phyloP scores from a whole-genome alignment of 1,140 invertebrate genomes.

The Spodoptera frugiperda region DNA sequence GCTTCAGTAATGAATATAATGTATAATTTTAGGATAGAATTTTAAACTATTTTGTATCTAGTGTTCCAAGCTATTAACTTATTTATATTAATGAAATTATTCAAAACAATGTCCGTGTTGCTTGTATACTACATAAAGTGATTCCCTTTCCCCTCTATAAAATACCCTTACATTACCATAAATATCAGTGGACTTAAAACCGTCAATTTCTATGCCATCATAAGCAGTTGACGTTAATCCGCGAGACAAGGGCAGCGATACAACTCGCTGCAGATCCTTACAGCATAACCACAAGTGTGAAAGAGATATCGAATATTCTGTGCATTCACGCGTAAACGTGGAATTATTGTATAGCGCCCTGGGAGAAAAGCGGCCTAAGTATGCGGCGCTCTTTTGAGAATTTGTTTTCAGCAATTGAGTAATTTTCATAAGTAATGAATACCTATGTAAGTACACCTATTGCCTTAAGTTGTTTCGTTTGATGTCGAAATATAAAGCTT shows the following conservation, averaged over 20 bases:
- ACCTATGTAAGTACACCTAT: background rate
- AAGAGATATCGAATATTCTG: constrained; percentile 77
- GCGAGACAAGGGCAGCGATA: constrained; percentile 65
- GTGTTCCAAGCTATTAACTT: background rate
- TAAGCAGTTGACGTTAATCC: constrained; percentile 79
- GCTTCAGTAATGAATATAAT: background rate
- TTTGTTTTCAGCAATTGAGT: constrained; percentile 23
- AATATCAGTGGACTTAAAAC: constrained; percentile 67
- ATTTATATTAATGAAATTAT: background rate
- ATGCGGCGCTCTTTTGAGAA: constrained; percentile 38
- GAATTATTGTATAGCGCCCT: constrained; percentile 70
- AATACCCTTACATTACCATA: constrained; percentile 63
- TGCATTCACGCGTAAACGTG: constrained; percentile 80
- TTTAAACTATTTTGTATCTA: background rate
- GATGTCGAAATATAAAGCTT: constrained; percentile 1
- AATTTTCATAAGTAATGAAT: background rate
- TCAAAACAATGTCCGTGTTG: background rate
- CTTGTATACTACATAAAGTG: background rate
- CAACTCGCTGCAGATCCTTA: constrained; percentile 62
- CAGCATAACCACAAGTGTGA: constrained; percentile 62
- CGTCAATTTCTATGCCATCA: constrained; percentile 78
- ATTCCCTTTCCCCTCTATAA: constrained; percentile 15
- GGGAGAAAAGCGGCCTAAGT: constrained; percentile 74
- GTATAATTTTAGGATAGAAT: background rate
- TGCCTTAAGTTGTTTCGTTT: constrained; percentile 1